phyloP scores from a whole-genome alignment of 2,797 vertebrate genomes.

The Pseudochirops cupreus region DNA sequence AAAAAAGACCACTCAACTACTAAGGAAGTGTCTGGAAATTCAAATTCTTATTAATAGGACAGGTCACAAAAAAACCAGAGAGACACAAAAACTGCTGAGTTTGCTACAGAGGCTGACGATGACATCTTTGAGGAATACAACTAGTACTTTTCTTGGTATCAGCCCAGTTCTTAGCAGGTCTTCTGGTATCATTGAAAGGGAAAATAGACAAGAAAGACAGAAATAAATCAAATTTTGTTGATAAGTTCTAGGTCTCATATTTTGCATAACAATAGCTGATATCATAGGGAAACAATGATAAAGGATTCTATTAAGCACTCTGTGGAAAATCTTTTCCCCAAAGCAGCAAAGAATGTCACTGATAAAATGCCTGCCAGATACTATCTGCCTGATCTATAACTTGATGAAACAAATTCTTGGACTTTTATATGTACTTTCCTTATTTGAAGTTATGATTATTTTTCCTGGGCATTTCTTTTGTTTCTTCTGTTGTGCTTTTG shows the following conservation, averaged over 20 bases:
- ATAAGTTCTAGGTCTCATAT: conserved; percentile 27
- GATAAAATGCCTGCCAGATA: background rate
- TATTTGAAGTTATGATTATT: background rate
- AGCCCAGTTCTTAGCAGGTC: too few species aligned
- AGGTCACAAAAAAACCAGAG: too few species aligned
- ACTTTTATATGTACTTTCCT: background rate
- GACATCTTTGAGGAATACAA: too few species aligned
- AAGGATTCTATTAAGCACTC: background rate
- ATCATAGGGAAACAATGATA: conserved; percentile 35
- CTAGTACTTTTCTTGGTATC: too few species aligned
- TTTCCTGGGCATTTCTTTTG: conserved; percentile 24
- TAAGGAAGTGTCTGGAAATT: too few species aligned
- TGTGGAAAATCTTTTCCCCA: background rate
- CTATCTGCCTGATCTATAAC: background rate
- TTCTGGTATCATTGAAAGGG: conserved; percentile 38
- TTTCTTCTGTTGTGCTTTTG: background rate
- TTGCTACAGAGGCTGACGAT: too few species aligned
- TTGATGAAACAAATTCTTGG: background rate
- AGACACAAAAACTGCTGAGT: too few species aligned
- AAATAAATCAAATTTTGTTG: conserved; percentile 63
- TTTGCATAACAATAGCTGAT: background rate
- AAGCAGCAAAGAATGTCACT: background rate
- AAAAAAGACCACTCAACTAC: too few species aligned
- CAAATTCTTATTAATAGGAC: too few species aligned
- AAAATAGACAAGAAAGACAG: conserved; percentile 44